Evolutionary conservation across 2,113 vertebrate species (phyloP).

Genomic region (Labeo rohita): DNA sequence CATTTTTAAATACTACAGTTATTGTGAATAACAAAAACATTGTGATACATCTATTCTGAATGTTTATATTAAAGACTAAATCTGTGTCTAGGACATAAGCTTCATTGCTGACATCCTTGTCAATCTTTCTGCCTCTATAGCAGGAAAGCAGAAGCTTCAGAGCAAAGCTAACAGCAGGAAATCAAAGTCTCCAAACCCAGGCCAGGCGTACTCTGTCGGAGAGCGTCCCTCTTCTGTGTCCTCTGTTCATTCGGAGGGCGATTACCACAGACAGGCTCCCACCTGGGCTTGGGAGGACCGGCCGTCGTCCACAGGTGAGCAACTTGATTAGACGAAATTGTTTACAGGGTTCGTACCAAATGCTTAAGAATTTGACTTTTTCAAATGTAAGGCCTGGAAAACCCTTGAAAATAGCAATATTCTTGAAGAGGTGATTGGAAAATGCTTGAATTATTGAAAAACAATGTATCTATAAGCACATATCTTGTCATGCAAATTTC

Average conservation of each 20-base stretch:
- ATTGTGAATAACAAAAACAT: neutral
- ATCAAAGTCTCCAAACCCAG: conserved; percentile 93
- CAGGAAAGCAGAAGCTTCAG: conserved; percentile 89
- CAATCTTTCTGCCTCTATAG: neutral
- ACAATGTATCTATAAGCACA: too few species aligned
- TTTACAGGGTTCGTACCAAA: neutral
- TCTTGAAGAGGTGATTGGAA: too few species aligned
- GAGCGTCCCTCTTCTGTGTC: conserved; percentile 95
- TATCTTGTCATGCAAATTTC: too few species aligned
- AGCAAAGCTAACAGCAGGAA: conserved; percentile 89
- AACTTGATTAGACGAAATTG: neutral
- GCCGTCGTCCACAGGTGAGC: conserved; percentile 91
- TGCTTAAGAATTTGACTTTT: too few species aligned
- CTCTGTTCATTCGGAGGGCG: conserved; percentile 96
- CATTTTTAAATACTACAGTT: neutral
- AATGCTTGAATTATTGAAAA: too few species aligned
- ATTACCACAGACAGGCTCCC: conserved; percentile 93
- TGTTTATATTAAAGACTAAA: conserved; percentile 17
- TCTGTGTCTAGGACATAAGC: neutral
- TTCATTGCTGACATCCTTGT: neutral
- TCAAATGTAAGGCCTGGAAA: too few species aligned
- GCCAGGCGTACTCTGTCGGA: conserved; percentile 84
- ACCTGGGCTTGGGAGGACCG: conserved; percentile 95
- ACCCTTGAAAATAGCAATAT: too few species aligned
- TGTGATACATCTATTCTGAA: neutral